phyloP scores from a whole-genome alignment of 2,888 invertebrate genomes.

The Polydrusus cervinus region DNA sequence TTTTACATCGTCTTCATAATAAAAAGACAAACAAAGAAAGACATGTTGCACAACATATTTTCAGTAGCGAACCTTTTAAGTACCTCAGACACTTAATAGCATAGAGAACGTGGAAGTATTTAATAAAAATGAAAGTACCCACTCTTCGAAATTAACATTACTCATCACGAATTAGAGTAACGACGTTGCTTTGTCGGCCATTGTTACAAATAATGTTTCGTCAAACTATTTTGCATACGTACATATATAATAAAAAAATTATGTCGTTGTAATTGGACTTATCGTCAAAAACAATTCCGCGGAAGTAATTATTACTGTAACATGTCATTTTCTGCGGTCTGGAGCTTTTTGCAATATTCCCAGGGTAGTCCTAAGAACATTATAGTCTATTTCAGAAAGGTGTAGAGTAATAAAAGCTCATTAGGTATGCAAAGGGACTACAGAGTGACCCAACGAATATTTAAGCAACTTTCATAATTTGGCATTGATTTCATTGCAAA shows the following conservation, averaged over 20 bases:
- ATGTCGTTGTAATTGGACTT: background rate
- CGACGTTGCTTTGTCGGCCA: slow-evolving; percentile 6
- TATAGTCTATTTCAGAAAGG: no score
- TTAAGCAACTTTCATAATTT: no score
- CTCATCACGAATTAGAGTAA: slow-evolving; percentile 16
- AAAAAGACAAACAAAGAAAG: background rate
- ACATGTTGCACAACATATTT: background rate
- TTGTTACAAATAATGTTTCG: slow-evolving; percentile 22
- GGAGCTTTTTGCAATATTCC: background rate
- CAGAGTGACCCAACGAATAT: no score
- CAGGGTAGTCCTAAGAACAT: no score
- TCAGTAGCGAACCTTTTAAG: background rate
- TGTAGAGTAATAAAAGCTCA: no score
- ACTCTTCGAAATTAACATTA: slow-evolving; percentile 21
- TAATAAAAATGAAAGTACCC: slow-evolving; percentile 41
- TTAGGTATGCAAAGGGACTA: no score
- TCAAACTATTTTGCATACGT: slow-evolving; percentile 16
- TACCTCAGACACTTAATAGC: slow-evolving; percentile 2
- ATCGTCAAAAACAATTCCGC: background rate
- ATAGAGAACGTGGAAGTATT: slow-evolving; percentile 40
- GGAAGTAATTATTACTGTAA: background rate
- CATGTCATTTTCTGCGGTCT: no score
- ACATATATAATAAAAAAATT: background rate
- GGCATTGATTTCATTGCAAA: no score
- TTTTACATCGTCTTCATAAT: no score